Percentiles rank a stretch among this genome's conserved stretches.
phyloP scores from a whole-genome alignment of 2,113 vertebrate genomes.

The Ailuropoda melanoleuca region DNA sequence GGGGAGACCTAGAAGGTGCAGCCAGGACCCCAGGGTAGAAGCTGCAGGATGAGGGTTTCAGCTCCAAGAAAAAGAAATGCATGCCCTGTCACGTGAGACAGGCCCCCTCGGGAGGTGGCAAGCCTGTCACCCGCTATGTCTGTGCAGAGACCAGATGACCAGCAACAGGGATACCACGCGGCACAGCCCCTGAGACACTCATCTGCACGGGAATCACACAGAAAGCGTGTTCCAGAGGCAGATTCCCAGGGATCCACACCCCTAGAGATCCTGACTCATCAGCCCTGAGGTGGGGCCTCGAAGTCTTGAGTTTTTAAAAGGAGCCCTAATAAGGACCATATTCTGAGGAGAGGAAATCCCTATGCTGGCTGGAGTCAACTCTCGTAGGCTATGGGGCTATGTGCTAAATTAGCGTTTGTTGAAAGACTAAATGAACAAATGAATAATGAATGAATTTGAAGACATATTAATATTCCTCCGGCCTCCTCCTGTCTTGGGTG shows the following conservation, averaged over 20 bases:
- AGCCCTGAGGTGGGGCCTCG: not conserved
- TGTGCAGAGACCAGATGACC: not conserved
- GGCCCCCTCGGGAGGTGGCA: not conserved
- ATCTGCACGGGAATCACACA: not conserved
- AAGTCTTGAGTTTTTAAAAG: not conserved
- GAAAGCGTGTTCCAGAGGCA: not conserved
- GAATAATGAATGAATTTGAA: not conserved
- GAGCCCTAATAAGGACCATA: not conserved
- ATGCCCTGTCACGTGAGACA: not conserved
- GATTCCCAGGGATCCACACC: not conserved
- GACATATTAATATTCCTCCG: not conserved
- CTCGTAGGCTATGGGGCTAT: not conserved
- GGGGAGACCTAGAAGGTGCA: too few relatives aligned
- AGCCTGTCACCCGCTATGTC: rapidly evolving
- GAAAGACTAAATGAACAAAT: not conserved
- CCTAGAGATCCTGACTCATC: not conserved
- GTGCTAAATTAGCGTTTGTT: not conserved
- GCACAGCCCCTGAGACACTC: not conserved
- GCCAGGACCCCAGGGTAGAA: not conserved
- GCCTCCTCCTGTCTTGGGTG: not conserved
- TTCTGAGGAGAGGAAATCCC: not conserved
- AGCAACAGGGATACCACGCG: too few relatives aligned
- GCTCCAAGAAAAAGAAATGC: not conserved
- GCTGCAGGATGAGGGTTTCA: not conserved
- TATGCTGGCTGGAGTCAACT: not conserved